phyloP scores from a whole-genome alignment of 2,113 vertebrate genomes.

The Oryzias celebensis region DNA sequence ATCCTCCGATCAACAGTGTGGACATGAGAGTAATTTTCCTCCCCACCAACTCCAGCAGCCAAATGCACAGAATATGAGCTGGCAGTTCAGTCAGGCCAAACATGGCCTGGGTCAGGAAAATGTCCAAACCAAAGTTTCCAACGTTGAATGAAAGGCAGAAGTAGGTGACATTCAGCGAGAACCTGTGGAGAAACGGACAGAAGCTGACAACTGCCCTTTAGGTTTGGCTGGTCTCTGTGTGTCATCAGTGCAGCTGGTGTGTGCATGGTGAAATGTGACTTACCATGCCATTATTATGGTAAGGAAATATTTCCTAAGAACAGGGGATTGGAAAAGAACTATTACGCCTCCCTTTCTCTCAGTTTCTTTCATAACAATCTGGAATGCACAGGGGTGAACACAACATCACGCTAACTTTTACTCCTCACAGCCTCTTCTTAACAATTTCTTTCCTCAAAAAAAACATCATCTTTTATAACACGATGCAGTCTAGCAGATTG shows the following conservation, averaged over 20 bases:
- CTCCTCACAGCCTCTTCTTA: constrained; percentile 1
- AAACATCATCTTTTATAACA: no score
- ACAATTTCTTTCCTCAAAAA: no score
- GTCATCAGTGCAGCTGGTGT: not conserved
- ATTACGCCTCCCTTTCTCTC: constrained; percentile 51
- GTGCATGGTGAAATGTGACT: constrained; percentile 19
- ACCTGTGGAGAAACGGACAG: constrained; percentile 57
- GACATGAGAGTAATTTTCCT: constrained; percentile 59
- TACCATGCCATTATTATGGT: constrained; percentile 65
- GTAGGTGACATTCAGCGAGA: constrained; percentile 65
- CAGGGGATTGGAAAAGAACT: constrained; percentile 57
- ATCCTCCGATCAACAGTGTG: constrained; percentile 47
- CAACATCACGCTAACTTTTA: constrained; percentile 24
- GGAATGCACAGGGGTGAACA: constrained; percentile 38
- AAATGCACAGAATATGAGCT: constrained; percentile 58
- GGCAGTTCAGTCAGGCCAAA: constrained; percentile 67
- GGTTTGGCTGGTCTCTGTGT: not conserved
- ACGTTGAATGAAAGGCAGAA: constrained; percentile 64
- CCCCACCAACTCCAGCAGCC: constrained; percentile 66
- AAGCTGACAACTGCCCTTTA: not conserved
- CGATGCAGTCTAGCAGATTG: no score
- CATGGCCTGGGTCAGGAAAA: constrained; percentile 56
- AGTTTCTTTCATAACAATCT: constrained; percentile 59
- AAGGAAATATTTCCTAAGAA: constrained; percentile 73
- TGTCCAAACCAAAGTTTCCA: constrained; percentile 51